These are phyloP conservation scores for Stegostoma tigrinum DNA, from an alignment of 2,113 vertebrate genomes.

Conservation along the genomic window DNA sequence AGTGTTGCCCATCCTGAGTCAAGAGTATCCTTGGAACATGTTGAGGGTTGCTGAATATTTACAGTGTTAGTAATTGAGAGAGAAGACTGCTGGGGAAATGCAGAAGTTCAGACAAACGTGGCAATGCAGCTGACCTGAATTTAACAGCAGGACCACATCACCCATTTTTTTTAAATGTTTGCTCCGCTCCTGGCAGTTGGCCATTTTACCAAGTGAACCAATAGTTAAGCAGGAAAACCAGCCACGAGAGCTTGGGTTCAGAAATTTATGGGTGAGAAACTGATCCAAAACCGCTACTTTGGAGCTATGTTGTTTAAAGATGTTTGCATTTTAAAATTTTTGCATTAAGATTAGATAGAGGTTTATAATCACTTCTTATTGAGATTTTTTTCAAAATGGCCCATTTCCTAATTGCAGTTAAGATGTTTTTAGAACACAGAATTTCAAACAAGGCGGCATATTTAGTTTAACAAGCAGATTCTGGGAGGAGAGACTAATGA, in stretches of 20 bases:
- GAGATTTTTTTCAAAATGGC: neutral
- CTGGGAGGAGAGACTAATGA: neutral
- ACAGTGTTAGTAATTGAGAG: neutral
- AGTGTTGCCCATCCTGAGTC: no score
- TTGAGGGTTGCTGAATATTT: neutral
- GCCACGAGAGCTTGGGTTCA: neutral
- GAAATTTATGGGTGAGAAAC: neutral
- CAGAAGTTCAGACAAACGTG: neutral
- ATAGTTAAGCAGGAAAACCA: neutral
- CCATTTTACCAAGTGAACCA: neutral
- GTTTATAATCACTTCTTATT: neutral
- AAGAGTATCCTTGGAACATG: neutral
- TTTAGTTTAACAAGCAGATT: neutral
- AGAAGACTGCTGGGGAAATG: neutral
- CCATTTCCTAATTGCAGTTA: neutral
- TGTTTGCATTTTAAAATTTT: neutral
- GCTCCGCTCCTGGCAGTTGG: neutral
- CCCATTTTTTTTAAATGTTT: neutral
- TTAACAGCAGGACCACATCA: neutral
- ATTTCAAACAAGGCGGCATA: neutral
- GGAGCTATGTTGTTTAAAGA: neutral
- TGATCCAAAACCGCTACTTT: no score
- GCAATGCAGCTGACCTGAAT: neutral
- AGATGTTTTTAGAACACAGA: neutral
- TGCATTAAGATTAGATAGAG: neutral